A percentile compares a stretch with the other conserved stretches of the same genome.
phyloP scores from a whole-genome alignment of 2,888 invertebrate species.

The Pimpla rufipes region DNA sequence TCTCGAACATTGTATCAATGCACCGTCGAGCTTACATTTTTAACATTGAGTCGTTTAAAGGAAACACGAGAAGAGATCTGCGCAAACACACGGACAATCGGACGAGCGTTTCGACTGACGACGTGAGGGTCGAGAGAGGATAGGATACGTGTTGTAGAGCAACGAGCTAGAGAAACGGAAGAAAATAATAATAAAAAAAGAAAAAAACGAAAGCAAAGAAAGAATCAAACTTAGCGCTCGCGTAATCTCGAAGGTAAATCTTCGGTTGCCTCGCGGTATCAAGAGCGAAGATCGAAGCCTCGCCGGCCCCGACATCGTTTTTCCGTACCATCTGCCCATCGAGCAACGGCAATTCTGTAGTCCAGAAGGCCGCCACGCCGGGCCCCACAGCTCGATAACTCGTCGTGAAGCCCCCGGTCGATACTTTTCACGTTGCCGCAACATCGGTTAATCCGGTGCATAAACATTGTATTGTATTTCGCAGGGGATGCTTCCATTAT shows the following conservation, averaged over 20 bases:
- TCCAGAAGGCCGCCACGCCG: constrained; percentile 53
- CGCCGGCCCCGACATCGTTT: constrained; percentile 70
- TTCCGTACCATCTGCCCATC: constrained; percentile 79
- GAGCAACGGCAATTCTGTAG: constrained; percentile 65
- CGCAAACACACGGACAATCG: constrained; percentile 47
- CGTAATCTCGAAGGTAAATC: constrained; percentile 82
- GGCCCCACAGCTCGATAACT: constrained; percentile 40
- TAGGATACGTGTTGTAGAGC: constrained; percentile 39
- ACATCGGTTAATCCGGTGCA: constrained; percentile 83
- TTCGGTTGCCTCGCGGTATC: constrained; percentile 76
- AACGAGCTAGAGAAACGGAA: constrained; percentile 62
- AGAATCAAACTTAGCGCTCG: constrained; percentile 58
- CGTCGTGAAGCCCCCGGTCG: constrained; percentile 60
- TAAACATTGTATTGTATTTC: constrained; percentile 85
- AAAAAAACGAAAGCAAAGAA: constrained; percentile 50
- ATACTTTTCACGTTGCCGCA: constrained; percentile 73
- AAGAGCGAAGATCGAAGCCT: constrained; percentile 76
- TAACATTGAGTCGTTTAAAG: constrained; percentile 39
- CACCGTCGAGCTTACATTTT: neutral
- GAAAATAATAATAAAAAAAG: constrained; percentile 44
- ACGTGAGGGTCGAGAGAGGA: constrained; percentile 23
- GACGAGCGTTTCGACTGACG: constrained; percentile 37
- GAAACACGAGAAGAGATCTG: constrained; percentile 17
- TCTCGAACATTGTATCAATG: neutral
- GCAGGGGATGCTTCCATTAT: constrained; percentile 84